These are phyloP conservation scores for Nasonia giraulti DNA, from an alignment of 1,140 invertebrate genomes.

Conservation along the genomic window DNA sequence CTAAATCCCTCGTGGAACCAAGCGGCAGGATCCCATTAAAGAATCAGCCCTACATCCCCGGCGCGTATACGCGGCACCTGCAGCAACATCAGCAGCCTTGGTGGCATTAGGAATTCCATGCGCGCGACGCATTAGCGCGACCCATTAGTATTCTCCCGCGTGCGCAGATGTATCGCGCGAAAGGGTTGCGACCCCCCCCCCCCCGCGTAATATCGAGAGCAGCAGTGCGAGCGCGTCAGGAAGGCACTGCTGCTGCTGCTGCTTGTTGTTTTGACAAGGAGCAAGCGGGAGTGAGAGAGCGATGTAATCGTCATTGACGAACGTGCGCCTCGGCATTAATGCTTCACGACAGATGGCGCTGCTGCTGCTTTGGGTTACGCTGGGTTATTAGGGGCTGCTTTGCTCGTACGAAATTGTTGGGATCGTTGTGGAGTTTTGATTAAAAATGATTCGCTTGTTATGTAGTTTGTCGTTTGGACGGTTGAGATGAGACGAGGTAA, in stretches of 20 bases:
- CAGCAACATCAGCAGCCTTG: neutral
- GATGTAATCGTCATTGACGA: neutral
- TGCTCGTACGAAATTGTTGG: no score
- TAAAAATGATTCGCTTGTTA: no score
- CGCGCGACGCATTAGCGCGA: constrained; percentile 59
- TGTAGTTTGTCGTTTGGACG: no score
- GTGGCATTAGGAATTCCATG: constrained; percentile 58
- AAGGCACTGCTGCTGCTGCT: neutral
- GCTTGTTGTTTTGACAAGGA: constrained; percentile 27
- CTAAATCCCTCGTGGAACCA: no score
- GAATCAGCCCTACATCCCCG: no score
- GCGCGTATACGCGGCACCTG: neutral
- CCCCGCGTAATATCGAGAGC: neutral
- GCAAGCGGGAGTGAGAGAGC: neutral
- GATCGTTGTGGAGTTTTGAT: no score
- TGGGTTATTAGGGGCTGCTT: no score
- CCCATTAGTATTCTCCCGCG: constrained; percentile 59
- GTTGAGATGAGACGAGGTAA: no score
- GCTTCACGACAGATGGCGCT: neutral
- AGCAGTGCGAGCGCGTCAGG: neutral
- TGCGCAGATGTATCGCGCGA: neutral
- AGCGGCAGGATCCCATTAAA: no score
- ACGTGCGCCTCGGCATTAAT: neutral
- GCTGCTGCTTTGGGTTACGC: neutral
- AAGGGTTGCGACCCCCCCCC: neutral